Evolutionary conservation across 2,888 invertebrate species (phyloP).

Genomic region (Leptinotarsa peninsularis): DNA sequence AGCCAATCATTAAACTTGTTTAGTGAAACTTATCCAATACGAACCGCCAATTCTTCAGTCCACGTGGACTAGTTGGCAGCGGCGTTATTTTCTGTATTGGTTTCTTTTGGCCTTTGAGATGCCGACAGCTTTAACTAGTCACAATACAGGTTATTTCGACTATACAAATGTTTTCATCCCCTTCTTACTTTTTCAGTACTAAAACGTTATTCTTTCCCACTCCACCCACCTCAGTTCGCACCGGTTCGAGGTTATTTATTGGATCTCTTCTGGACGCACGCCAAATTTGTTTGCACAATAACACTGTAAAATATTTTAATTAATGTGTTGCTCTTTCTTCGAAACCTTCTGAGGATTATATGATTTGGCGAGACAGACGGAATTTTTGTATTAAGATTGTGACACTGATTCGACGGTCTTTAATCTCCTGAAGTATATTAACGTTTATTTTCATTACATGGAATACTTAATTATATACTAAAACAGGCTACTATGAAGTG

Average conservation of each 20-base stretch:
- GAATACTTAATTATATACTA: too few relatives aligned
- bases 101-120: too few relatives aligned
- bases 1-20: too few relatives aligned
- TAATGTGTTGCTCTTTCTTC: slow-evolving; percentile 25
- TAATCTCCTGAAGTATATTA: background rate
- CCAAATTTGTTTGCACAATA: slow-evolving; percentile 37
- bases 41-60: too few relatives aligned
- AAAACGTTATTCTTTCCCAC: background rate
- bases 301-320: slow-evolving; percentile 35
- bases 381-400: slow-evolving; percentile 3
- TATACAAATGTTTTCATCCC: too few relatives aligned
- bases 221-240: background rate
- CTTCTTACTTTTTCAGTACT: background rate
- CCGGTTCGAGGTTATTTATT: slow-evolving; percentile 34
- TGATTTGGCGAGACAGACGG: background rate
- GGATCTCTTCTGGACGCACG: slow-evolving; percentile 21
- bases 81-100: too few relatives aligned
- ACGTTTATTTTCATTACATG: background rate
- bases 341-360: slow-evolving; percentile 4
- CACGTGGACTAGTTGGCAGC: too few relatives aligned
- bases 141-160: too few relatives aligned
- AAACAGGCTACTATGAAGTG: slow-evolving; percentile 16
- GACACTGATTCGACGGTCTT: slow-evolving; percentile 8
- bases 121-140: too few relatives aligned
- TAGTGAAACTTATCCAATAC: too few relatives aligned